Percentiles rank a stretch among this genome's conserved stretches.
Conservation (phyloP, 2,113 vertebrate species). For the Megalops atlanticus region DNA sequence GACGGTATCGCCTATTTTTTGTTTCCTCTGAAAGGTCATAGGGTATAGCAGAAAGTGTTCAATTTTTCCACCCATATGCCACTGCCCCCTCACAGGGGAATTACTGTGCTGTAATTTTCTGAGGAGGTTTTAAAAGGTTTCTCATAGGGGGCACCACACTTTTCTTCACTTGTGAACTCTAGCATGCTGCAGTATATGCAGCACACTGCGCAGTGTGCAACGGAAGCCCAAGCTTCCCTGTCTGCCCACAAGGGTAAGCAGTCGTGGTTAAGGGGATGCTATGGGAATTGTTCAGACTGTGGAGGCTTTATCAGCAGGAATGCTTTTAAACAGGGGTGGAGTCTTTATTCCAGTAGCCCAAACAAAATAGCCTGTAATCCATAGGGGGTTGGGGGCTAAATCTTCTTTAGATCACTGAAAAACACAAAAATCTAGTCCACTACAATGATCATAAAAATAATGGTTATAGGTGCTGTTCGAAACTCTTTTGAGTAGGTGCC, state of each 20-base stretch:
- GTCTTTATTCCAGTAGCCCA: not conserved
- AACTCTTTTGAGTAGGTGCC: too few relatives aligned
- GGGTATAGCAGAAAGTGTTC: not conserved
- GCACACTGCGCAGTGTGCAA: too few relatives aligned
- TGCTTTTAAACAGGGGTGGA: not conserved
- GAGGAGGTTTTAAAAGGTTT: not conserved
- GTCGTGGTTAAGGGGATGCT: too few relatives aligned
- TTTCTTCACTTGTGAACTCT: not conserved
- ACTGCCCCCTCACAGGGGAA: not conserved
- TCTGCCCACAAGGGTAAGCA: too few relatives aligned
- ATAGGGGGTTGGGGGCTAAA: not conserved
- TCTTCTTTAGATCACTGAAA: not conserved
- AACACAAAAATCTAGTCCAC: too few relatives aligned
- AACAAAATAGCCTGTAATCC: not conserved
- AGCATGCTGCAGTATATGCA: too few relatives aligned
- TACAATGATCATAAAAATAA: too few relatives aligned
- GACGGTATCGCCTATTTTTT: not conserved
- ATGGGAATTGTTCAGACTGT: too few relatives aligned
- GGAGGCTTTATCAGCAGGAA: not conserved
- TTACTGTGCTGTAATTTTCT: not conserved
- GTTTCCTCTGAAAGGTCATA: not conserved
- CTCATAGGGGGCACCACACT: too few relatives aligned
- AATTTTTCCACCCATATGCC: not conserved
- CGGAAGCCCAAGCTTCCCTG: too few relatives aligned
- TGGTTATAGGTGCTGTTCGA: too few relatives aligned